These are phyloP conservation scores for Cetoscarus ocellatus DNA, from an alignment of 2,797 vertebrate genomes.

Conservation along the genomic window DNA sequence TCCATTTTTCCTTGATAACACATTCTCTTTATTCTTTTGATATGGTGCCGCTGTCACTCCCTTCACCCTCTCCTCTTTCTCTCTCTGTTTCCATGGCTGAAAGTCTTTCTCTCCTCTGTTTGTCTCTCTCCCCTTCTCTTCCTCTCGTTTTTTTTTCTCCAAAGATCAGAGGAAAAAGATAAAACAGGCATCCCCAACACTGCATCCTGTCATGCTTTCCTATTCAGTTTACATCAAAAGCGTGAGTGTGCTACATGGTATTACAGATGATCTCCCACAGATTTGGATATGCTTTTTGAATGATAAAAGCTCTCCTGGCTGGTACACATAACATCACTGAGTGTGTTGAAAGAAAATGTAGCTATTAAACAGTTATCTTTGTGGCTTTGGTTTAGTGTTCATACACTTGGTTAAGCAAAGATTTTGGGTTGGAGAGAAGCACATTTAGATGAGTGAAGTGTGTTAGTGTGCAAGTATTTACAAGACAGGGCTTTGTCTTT, in stretches of 20 bases:
- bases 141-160: slow-evolving; percentile 28
- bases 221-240: slow-evolving; percentile 60
- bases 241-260: slow-evolving; percentile 41
- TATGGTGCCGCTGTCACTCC: slow-evolving; percentile 49
- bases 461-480: slow-evolving; percentile 48
- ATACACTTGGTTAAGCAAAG: slow-evolving; percentile 34
- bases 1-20: slow-evolving; percentile 74
- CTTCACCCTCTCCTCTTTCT: slow-evolving; percentile 39
- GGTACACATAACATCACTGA: slow-evolving; percentile 19
- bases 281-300: slow-evolving; percentile 38
- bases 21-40: slow-evolving; percentile 74
- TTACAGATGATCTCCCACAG: slow-evolving; percentile 53
- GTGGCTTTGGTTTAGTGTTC: slow-evolving; percentile 21
- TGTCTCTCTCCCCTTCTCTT: slow-evolving; percentile 12
- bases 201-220: slow-evolving; percentile 58
- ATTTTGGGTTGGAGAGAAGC: slow-evolving; percentile 53
- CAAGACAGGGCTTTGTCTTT: slow-evolving; percentile 44
- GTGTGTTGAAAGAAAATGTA: slow-evolving; percentile 31
- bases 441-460: slow-evolving; percentile 66
- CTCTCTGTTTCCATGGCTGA: slow-evolving; percentile 25
- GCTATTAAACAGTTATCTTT: slow-evolving; percentile 30
- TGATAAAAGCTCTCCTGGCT: slow-evolving; percentile 31
- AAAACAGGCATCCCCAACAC: slow-evolving; percentile 54
- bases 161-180: slow-evolving; percentile 70
- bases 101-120: slow-evolving; percentile 28